Evolutionary conservation across 2,113 vertebrate species (phyloP), one percentile per base, ranked within the genome.

Genomic region (Nesoenas mayeri): DNA sequence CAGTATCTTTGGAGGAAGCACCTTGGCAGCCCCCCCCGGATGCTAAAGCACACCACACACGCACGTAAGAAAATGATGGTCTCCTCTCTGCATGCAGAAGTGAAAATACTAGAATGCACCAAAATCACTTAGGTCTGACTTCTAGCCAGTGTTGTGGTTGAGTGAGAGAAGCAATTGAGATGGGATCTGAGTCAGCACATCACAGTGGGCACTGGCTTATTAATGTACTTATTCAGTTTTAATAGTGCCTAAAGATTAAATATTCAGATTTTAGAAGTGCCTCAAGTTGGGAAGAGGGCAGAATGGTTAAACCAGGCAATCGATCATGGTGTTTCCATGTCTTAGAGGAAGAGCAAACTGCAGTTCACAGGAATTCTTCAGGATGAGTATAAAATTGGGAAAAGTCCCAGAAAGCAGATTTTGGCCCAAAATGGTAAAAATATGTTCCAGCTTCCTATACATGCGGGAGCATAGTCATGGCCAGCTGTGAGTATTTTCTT

Each of bases 1-100:
- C 34, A 51, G 58, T 31, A 94, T 89, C 91, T 97, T 96, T 97
- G 89, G 85, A 94, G 61, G 50, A 75, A 44, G 56, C 80, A 62
- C 75, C 62, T 67, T 79, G 75, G 66, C 61, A 96, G 88, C 72
- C 29, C 44, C 38, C 38, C 56, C 50, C 66, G 50, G 89, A 95
- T 80, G 89, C 38, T 66, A 61, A 56, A 92, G 57, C 93, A 97
- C 91, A 84, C 40, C 71, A 83, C 92, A 90, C 74, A 64, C 83
- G 72, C 67, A 62, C 1, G 1, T 88, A 58, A 82, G 62, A 91
- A 95, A 90, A 51, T 0, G 1, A 54, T 20, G 42, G 75, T 79
- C 81, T 88, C 42, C 73, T 64, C 66, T 92, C 85, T 92, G 89
- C 67, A 9, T 79, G 65, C 74, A 86, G 5, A 65, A 92, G 28